phyloP scores from a whole-genome alignment of 2,888 invertebrate genomes.

The Stegophylla sp. region DNA sequence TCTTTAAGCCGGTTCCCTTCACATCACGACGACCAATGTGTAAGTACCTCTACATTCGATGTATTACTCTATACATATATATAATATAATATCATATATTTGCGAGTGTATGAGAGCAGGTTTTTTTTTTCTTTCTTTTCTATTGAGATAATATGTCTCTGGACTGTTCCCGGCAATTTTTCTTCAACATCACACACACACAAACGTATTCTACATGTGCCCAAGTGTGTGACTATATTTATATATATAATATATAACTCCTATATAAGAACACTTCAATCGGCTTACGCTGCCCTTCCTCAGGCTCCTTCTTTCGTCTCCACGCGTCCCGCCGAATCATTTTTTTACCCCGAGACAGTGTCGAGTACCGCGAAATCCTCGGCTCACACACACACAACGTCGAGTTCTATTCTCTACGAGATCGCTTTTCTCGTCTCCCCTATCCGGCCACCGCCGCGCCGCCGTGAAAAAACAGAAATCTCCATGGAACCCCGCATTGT shows the following conservation, averaged over 20 bases:
- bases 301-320: constrained; percentile 11
- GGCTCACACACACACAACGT: too few relatives aligned
- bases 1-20: constrained; percentile 52
- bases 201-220: neutral
- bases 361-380: constrained; percentile 39
- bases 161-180: constrained; percentile 46
- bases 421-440: constrained; percentile 27
- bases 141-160: constrained; percentile 55
- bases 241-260: too few relatives aligned
- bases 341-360: constrained; percentile 35
- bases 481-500: constrained; percentile 11
- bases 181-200: constrained; percentile 24
- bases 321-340: constrained; percentile 25
- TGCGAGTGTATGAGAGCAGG: neutral
- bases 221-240: neutral
- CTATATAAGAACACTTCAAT: constrained; percentile 47
- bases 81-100: neutral
- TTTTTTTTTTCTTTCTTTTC: constrained; percentile 17
- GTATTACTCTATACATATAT: neutral
- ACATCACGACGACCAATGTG: constrained; percentile 38
- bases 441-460: neutral
- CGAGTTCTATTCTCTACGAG: neutral
- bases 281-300: constrained; percentile 30
- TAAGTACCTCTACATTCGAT: constrained; percentile 37
- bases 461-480: constrained; percentile 22